phyloP scores from a whole-genome alignment of 2,113 vertebrate genomes.

The Engystomops pustulosus region DNA sequence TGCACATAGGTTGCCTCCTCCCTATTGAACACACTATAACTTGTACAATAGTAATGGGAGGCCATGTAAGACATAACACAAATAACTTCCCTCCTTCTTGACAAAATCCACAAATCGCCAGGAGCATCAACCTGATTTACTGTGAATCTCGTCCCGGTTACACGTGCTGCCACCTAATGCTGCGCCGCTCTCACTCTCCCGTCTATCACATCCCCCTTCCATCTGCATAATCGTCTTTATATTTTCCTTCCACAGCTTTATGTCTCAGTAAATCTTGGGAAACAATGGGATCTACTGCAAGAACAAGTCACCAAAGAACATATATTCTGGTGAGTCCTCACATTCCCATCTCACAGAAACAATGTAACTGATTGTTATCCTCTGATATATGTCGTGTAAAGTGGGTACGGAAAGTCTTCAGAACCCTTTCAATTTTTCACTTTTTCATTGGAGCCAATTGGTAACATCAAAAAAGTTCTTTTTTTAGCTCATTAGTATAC shows the following conservation, averaged over 20 bases:
- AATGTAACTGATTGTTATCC: no score
- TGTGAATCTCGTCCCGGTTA: background rate
- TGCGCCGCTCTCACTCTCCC: background rate
- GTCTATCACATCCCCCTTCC: background rate
- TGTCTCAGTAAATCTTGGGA: conserved; percentile 86
- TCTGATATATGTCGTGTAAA: no score
- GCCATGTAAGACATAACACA: background rate
- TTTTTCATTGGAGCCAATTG: no score
- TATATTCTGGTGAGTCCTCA: conserved; percentile 86
- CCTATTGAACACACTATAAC: background rate
- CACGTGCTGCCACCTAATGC: background rate
- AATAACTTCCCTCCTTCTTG: background rate
- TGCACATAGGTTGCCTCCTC: background rate
- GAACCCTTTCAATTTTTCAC: no score
- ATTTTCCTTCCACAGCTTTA: conserved; percentile 77
- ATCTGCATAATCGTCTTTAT: conserved; percentile 15
- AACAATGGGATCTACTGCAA: conserved; percentile 90
- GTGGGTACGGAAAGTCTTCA: no score
- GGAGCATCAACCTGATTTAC: conserved; percentile 2
- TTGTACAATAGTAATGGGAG: conserved; percentile 1
- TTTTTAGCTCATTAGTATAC: no score
- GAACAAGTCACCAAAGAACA: conserved; percentile 91
- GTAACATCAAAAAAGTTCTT: no score
- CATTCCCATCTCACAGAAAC: background rate
- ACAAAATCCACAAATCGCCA: background rate